A percentile compares a stretch with the other conserved stretches of the same genome.
Evolutionary conservation across 2,888 invertebrate genomes (phyloP).

Genomic region (Papilio elwesi): DNA sequence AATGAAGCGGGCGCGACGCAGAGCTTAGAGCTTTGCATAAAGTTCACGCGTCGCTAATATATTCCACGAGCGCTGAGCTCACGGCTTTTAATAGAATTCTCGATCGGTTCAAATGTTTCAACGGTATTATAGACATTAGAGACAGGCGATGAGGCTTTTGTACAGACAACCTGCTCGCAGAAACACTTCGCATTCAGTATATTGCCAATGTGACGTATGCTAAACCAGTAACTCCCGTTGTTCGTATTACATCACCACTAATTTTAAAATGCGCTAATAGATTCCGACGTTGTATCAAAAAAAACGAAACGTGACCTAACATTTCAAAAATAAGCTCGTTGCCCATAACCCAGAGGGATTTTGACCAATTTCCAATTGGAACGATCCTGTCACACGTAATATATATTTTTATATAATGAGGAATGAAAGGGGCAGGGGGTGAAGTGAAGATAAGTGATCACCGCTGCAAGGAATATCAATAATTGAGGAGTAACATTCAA

Average conservation of each 20-base stretch:
- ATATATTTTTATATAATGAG: too few species aligned
- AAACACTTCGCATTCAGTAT: slow-evolving; percentile 21
- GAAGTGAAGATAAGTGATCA: too few species aligned
- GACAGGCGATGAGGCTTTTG: slow-evolving; percentile 58
- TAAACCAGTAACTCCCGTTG: slow-evolving; percentile 37
- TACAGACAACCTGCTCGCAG: slow-evolving; percentile 46
- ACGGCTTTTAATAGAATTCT: slow-evolving; percentile 79
- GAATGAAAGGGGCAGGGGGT: too few species aligned
- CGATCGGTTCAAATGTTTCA: slow-evolving; percentile 68
- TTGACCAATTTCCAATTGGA: neutral
- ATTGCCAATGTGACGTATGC: slow-evolving; percentile 23
- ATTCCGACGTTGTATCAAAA: neutral
- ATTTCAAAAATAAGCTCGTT: too few species aligned
- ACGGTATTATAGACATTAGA: slow-evolving; percentile 64
- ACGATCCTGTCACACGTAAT: too few species aligned
- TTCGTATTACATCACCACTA: slow-evolving; percentile 40
- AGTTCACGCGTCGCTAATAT: slow-evolving; percentile 78
- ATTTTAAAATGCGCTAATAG: slow-evolving; percentile 33
- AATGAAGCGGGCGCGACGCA: slow-evolving; percentile 21
- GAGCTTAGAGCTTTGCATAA: slow-evolving; percentile 67
- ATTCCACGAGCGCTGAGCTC: slow-evolving; percentile 82
- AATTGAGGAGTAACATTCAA: too few species aligned
- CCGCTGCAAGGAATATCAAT: too few species aligned
- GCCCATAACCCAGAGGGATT: too few species aligned
- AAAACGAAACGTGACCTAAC: neutral